Conservation (phyloP, 2,113 vertebrate genomes). For the Cynocephalus volans region DNA sequence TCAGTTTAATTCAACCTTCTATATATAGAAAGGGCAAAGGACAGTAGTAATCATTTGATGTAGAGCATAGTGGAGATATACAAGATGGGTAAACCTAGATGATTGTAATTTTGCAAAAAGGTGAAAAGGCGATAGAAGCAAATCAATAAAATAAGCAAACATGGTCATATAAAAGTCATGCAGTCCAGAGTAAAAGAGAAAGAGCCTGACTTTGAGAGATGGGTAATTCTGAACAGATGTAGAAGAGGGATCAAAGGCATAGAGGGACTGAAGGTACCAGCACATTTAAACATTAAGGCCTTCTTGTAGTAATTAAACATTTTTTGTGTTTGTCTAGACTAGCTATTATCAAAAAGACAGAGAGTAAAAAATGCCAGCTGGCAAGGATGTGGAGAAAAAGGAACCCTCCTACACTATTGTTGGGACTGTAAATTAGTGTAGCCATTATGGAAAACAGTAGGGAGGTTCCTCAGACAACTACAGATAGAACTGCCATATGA, state of each 20-base stretch:
- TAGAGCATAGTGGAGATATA: background rate
- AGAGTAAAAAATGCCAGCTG: no score
- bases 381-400: no score
- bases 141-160: constrained; percentile 1
- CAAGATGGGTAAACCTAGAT: background rate
- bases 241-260: background rate
- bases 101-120: background rate
- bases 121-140: background rate
- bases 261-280: background rate
- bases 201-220: background rate
- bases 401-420: no score
- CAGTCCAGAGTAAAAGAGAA: background rate
- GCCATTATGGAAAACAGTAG: no score
- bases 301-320: no score
- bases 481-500: no score
- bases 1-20: background rate
- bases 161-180: background rate
- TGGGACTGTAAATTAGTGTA: no score
- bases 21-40: background rate
- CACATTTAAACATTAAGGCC: no score
- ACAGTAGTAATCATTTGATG: background rate
- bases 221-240: background rate
- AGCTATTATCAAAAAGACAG: no score
- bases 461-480: no score
- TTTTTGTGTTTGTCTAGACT: no score